phyloP scores from a whole-genome alignment of 2,797 vertebrate species.

The Mallotus villosus region DNA sequence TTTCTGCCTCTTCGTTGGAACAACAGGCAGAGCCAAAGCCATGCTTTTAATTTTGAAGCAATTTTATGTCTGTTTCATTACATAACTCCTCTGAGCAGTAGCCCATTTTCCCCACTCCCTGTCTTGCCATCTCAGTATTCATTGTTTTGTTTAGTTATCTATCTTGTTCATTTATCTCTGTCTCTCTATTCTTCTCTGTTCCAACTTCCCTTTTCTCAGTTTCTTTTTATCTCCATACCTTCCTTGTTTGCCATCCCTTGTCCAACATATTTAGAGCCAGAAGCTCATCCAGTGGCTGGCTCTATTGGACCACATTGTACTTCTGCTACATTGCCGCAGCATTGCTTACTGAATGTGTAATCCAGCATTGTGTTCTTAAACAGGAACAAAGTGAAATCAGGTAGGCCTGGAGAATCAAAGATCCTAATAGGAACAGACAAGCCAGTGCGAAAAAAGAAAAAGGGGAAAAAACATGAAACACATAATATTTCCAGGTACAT shows the following conservation, averaged over 20 bases:
- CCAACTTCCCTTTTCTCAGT: neutral
- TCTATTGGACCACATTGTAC: constrained; percentile 48
- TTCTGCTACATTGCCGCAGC: constrained; percentile 40
- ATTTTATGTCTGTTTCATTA: constrained; percentile 36
- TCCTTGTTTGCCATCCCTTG: neutral
- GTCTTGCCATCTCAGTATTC: constrained; percentile 2
- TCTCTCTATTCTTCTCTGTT: constrained; percentile 5
- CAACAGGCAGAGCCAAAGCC: constrained; percentile 22
- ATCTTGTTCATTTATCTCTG: neutral
- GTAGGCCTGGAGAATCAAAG: constrained; percentile 45
- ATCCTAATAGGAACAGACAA: constrained; percentile 70
- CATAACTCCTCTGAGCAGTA: neutral
- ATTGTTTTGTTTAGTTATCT: constrained; percentile 5
- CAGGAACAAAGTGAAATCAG: constrained; percentile 59
- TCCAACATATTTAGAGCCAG: constrained; percentile 29
- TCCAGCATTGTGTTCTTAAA: constrained; percentile 58
- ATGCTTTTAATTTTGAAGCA: constrained; percentile 24
- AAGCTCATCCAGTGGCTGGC: constrained; percentile 22
- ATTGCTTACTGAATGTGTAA: constrained; percentile 67
- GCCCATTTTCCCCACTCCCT: neutral
- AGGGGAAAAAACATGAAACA: constrained; percentile 14
- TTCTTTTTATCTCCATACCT: constrained; percentile 6
- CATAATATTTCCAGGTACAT: constrained; percentile 52
- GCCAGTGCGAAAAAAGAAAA: constrained; percentile 46
- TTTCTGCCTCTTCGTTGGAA: constrained; percentile 24